phyloP scores from a whole-genome alignment of 2,888 invertebrate genomes.

The Cantharis flavilabris region DNA sequence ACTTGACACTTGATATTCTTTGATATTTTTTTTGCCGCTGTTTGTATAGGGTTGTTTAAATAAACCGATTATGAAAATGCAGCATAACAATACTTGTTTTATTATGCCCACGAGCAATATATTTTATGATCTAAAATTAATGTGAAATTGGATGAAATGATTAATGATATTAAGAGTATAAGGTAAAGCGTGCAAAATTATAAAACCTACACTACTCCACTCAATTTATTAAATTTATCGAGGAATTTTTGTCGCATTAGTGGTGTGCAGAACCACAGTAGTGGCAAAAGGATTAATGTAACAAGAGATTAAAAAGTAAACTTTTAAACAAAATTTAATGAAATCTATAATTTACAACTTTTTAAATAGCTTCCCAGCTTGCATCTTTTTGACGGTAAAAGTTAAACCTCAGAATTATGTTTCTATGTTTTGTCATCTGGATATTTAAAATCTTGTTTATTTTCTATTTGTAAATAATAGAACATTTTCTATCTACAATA shows the following conservation, averaged over 20 bases:
- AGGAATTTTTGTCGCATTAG: background rate
- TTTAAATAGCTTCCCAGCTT: conserved; percentile 16
- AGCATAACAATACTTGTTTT: conserved; percentile 20
- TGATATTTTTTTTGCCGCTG: conserved; percentile 29
- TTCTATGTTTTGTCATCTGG: background rate
- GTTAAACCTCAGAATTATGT: conserved; percentile 7
- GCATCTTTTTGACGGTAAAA: conserved; percentile 8
- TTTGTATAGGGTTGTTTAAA: conserved; percentile 28
- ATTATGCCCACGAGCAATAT: conserved; percentile 11
- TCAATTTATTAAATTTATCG: conserved; percentile 1
- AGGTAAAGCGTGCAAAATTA: conserved; percentile 18
- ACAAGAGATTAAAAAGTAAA: background rate
- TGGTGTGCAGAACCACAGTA: background rate
- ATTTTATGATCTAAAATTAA: conserved; percentile 5
- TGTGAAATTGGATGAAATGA: conserved; percentile 24
- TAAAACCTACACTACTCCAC: conserved; percentile 22
- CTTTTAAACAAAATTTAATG: conserved; percentile 5
- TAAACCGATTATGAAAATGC: conserved; percentile 16
- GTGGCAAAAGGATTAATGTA: background rate
- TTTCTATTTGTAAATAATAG: background rate
- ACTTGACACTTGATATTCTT: conserved; percentile 54
- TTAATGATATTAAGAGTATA: conserved; percentile 23
- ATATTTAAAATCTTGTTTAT: conserved; percentile 7
- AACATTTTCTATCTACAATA: background rate
- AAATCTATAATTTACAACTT: conserved; percentile 31